These are phyloP conservation scores for Podarcis siculus DNA, from an alignment of 2,797 vertebrate species.

Conservation along the genomic window DNA sequence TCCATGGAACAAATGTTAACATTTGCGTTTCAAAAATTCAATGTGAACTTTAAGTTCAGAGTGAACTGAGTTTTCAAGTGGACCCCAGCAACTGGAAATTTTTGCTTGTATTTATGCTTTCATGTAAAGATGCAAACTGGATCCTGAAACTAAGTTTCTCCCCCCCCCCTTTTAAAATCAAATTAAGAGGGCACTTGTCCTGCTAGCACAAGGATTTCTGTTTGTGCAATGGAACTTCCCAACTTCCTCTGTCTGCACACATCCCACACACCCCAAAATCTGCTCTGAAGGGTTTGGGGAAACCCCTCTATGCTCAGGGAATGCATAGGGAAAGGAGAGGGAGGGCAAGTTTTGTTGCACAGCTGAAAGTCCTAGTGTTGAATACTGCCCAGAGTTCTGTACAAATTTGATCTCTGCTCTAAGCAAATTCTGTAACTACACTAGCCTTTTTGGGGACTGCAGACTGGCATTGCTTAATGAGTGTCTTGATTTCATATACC, in stretches of 20 bases:
- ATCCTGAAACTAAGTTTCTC: neutral
- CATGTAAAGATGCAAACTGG: neutral
- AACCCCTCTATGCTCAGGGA: neutral
- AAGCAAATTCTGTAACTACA: neutral
- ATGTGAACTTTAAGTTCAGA: neutral
- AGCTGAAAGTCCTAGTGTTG: too few relatives aligned
- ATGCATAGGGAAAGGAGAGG: neutral
- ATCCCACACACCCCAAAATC: too few relatives aligned
- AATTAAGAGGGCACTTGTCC: neutral
- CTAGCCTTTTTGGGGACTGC: neutral
- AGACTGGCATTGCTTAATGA: neutral
- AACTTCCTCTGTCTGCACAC: too few relatives aligned
- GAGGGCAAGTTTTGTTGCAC: too few relatives aligned
- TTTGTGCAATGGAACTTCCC: too few relatives aligned
- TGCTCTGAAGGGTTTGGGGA: too few relatives aligned
- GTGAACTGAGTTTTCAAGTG: neutral
- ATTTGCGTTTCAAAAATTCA: neutral
- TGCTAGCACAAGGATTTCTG: too few relatives aligned
- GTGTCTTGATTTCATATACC: neutral
- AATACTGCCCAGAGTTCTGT: neutral
- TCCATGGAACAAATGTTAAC: neutral
- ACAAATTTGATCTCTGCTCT: neutral
- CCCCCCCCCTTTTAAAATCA: too few relatives aligned
- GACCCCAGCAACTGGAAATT: neutral
- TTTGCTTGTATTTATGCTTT: neutral